A percentile compares a stretch with the other conserved stretches of the same genome.
phyloP scores from a whole-genome alignment of 2,797 vertebrate species.

The Borostomias antarcticus region DNA sequence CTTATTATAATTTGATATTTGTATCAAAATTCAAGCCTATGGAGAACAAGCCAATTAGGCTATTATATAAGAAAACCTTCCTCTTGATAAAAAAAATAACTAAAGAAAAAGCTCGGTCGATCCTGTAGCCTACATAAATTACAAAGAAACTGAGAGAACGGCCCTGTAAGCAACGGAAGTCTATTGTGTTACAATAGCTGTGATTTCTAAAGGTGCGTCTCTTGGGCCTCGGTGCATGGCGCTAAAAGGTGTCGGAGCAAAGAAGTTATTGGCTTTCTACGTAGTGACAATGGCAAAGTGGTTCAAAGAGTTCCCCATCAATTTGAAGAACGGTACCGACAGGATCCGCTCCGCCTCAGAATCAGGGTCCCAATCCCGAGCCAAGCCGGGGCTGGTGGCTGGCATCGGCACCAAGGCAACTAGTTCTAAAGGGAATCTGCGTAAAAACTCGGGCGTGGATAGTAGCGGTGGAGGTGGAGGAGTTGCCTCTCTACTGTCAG shows the following conservation, averaged over 20 bases:
- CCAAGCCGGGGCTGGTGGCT: conserved; percentile 64
- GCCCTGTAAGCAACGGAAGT: conserved; percentile 62
- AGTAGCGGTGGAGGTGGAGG: conserved; percentile 45
- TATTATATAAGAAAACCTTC: conserved; percentile 3
- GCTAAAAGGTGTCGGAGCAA: conserved; percentile 48
- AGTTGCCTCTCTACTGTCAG: conserved; percentile 71
- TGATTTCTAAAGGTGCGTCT: conserved; percentile 67
- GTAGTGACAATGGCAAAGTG: conserved; percentile 68
- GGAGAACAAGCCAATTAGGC: conserved; percentile 33
- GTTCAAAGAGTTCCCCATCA: conserved; percentile 86
- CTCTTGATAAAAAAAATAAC: neutral
- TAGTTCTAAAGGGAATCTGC: conserved; percentile 67
- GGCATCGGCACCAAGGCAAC: conserved; percentile 64
- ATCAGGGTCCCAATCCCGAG: conserved; percentile 72
- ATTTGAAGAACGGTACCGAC: conserved; percentile 80
- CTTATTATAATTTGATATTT: conserved; percentile 10
- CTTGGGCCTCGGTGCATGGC: conserved; percentile 61
- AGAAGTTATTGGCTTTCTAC: conserved; percentile 46
- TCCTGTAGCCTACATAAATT: conserved; percentile 26
- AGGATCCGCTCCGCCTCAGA: conserved; percentile 79
- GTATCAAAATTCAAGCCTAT: no score
- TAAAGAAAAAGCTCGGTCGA: conserved; percentile 19
- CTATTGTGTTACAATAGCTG: conserved; percentile 61
- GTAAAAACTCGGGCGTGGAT: conserved; percentile 73
- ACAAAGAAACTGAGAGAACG: conserved; percentile 9